Base-by-base conservation (phyloP, 1,140 invertebrate species). In the Scylla paramamosain region DNA sequence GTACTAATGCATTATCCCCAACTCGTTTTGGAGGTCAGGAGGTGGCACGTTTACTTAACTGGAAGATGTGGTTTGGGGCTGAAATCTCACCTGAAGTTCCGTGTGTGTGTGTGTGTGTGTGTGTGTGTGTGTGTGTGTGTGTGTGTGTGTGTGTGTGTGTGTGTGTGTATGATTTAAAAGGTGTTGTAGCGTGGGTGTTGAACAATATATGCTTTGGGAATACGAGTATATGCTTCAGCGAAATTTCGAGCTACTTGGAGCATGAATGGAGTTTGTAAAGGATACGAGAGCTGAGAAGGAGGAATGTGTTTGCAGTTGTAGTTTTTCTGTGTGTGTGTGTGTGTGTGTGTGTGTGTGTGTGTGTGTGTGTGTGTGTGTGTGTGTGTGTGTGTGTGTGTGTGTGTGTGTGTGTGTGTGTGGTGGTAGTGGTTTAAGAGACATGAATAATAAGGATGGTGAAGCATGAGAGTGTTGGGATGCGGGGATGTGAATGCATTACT, bases 301-400 rank as follows among this genome's bases (percentile, higher is more conserved):
- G 16, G 52, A 59, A 59, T 59, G 52, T 59, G 10, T 14, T 59
- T 59, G 52, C n/a, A n/a, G n/a, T n/a, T n/a, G n/a, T n/a, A n/a
- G 82, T 83, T 25, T 83, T 25, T 20, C 8, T 86, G 82, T 20
- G 82, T 84, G 82, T 86, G n/a, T 88, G 10, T 89, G 87, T 89
- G 87, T 89, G 87, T 39, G n/a, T 59, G 46, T 52, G 90, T 28
- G 29, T 3, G 2, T 16, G 90, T 3, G n/a, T 52, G 46, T 77
- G 59, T 82, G 59, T 32, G 6, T 39, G 16, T 39, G 0, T 3
- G 0, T 92, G 29, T 12, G 25, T 8, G 16, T 12, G 45, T n/a
- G n/a, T 91, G 83, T 84, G n/a, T 59, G 52, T 12, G 16, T 59
- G 16, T 14, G 16, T 14, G 52, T 59, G 10, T 59, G 52, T 59